These are phyloP conservation scores for Melanostoma scalare DNA, from an alignment of 2,888 invertebrate species.

Conservation along the genomic window DNA sequence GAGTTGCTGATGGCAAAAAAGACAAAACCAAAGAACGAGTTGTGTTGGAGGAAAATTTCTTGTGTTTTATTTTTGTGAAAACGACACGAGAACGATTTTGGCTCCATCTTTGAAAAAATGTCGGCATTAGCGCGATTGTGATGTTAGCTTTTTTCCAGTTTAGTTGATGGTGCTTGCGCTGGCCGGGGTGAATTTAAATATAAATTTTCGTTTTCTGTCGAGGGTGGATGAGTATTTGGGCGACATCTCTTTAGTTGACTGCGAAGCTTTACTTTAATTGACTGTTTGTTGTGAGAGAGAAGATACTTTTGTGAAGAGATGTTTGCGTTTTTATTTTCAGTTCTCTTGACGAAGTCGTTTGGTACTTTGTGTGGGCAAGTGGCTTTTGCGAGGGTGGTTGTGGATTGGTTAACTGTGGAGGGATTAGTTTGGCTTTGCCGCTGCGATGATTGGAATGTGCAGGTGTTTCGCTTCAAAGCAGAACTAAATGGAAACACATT, in stretches of 20 bases:
- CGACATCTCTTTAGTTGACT: constrained; percentile 67
- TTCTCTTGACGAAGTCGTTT: too few relatives aligned
- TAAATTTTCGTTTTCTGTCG: constrained; percentile 36
- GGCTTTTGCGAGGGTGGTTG: too few relatives aligned
- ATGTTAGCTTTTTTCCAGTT: constrained; percentile 75
- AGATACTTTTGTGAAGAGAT: constrained; percentile 40
- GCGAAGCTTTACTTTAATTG: constrained; percentile 38
- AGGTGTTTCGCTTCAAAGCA: too few relatives aligned
- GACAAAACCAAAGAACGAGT: constrained; percentile 66
- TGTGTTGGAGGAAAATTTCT: constrained; percentile 63
- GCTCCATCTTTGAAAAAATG: constrained; percentile 77
- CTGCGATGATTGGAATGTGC: too few relatives aligned
- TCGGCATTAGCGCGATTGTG: constrained; percentile 68
- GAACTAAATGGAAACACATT: too few relatives aligned
- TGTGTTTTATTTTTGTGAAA: constrained; percentile 69
- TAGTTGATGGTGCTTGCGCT: constrained; percentile 25
- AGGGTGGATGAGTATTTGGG: constrained; percentile 42
- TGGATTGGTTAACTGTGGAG: too few relatives aligned
- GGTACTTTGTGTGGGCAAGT: too few relatives aligned
- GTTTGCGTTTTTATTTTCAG: too few relatives aligned
- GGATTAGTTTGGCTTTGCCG: too few relatives aligned
- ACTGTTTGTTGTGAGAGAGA: constrained; percentile 32
- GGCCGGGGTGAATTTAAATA: constrained; percentile 66
- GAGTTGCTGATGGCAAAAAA: constrained; percentile 47
- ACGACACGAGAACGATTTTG: constrained; percentile 62